Conservation (phyloP, 2,113 vertebrate species). For the Oriolus oriolus region DNA sequence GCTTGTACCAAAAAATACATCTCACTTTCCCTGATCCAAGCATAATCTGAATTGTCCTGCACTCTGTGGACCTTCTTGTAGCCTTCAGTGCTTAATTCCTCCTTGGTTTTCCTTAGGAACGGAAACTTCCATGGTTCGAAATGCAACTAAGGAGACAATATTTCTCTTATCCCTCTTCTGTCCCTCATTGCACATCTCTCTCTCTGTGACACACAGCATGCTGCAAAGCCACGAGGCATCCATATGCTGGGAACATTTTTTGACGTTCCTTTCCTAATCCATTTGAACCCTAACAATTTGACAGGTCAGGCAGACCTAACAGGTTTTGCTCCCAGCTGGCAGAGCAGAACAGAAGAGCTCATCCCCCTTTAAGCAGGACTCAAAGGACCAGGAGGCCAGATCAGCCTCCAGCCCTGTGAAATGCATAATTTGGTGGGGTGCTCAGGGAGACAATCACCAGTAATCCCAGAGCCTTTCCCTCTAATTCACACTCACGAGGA, state of each 20-base stretch:
- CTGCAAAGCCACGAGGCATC: neutral
- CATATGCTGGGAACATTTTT: neutral
- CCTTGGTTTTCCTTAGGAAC: neutral
- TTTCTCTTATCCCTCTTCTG: neutral
- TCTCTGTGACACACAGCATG: neutral
- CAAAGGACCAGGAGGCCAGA: neutral
- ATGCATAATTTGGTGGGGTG: neutral
- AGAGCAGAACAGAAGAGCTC: neutral
- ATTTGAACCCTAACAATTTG: constrained; percentile 42
- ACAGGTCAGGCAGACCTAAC: constrained; percentile 55
- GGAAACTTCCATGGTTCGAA: neutral
- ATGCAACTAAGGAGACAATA: neutral
- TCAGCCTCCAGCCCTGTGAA: neutral
- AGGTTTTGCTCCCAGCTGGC: constrained; percentile 43
- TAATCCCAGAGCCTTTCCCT: constrained; percentile 7
- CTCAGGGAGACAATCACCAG: neutral
- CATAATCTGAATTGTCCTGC: neutral
- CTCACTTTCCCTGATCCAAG: neutral
- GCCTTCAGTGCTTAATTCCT: neutral
- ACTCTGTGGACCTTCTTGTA: neutral
- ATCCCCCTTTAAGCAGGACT: neutral
- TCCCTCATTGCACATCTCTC: neutral
- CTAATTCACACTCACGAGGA: neutral
- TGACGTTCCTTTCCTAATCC: constrained; percentile 50
- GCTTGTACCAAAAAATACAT: neutral